A percentile compares a stretch with the other conserved stretches of the same genome.
Evolutionary conservation across 2,888 invertebrate genomes (phyloP).

Genomic region (Stenchaetothrips biformis): DNA sequence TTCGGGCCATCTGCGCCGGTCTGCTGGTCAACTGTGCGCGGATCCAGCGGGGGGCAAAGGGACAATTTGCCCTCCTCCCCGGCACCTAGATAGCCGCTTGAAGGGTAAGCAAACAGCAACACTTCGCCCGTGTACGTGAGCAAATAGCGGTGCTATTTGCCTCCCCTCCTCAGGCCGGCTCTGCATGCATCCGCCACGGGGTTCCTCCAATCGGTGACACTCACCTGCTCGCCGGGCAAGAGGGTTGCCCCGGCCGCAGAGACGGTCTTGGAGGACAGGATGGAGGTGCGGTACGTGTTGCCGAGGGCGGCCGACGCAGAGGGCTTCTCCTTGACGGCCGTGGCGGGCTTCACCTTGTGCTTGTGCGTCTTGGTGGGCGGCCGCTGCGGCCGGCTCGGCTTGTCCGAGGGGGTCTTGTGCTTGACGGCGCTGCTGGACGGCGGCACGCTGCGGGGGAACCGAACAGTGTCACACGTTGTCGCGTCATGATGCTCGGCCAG

Average conservation of each 20-base stretch:
- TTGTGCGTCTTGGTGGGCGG: conserved; percentile 34
- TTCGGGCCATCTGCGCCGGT: too few species aligned
- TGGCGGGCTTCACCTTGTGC: conserved; percentile 11
- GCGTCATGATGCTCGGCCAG: too few species aligned
- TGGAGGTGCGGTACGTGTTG: conserved; percentile 34
- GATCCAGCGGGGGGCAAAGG: too few species aligned
- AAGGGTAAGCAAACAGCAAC: too few species aligned
- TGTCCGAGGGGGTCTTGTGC: conserved; percentile 30
- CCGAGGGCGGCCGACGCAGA: conserved; percentile 23
- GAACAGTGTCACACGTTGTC: too few species aligned
- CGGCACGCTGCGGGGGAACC: background rate
- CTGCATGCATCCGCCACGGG: conserved; percentile 43
- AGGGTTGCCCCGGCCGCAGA: conserved; percentile 40
- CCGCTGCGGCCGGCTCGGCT: conserved; percentile 40
- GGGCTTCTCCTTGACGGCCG: conserved; percentile 48
- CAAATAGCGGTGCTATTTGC: too few species aligned
- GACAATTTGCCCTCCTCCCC: too few species aligned
- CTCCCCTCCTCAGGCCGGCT: too few species aligned
- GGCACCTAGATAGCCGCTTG: too few species aligned
- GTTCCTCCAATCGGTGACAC: conserved; percentile 28
- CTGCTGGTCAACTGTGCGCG: too few species aligned
- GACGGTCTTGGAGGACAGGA: conserved; percentile 39
- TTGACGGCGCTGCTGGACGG: background rate
- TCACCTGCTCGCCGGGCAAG: conserved; percentile 38
- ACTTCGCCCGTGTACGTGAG: too few species aligned